Evolutionary conservation across 2,888 invertebrate genomes (phyloP), one percentile per base, ranked within the genome.

Genomic region (Xanthorhoe spadicearia): DNA sequence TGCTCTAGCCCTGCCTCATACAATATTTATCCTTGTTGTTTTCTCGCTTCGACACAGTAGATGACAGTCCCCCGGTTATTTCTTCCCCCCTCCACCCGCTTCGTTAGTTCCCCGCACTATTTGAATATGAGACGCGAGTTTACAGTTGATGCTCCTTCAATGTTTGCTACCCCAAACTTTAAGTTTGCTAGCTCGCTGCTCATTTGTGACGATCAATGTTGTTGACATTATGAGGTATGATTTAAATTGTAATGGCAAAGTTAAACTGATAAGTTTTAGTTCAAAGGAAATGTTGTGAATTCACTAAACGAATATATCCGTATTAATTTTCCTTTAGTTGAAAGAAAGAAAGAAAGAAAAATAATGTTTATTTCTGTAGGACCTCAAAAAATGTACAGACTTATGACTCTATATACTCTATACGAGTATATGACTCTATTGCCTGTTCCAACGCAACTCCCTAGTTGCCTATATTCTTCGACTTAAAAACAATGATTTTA

Each of bases 51-150:
- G 67, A 73, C 65, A 68, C 59, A 66, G 64, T 60, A 68, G 63
- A 70, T 74, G 73, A 74, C 74, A 72, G 68, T 68, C 73, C 70
- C 74, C 61, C 69, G 80, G 83, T 84, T 86, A 86, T 88, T 88
- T 87, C 87, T 87, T 86, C 49, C 65, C 70, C 74, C 68, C 73
- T 65, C 74, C 55, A 63, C 81, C 80, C 81, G 81, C 83, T 89
- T 92, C 92, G 91, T 91, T 92, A 92, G 85, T 82, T 83, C 86
- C 82, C 89, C 85, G 83, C 88, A 89, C 90, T 92, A 92, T 92
- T 92, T 92, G 92, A 92, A 92, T 92, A 91, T 89, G 88, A 90
- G 89, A 88, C 84, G 84, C 80, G 83, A 85, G 86, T 84, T 85
- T 53, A 61, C 61, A 58, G 66, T 86, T 82, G 79, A 82, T 82